Evolutionary conservation across 2,113 vertebrate species (phyloP).

Genomic region (Hippocampus mohnikei): DNA sequence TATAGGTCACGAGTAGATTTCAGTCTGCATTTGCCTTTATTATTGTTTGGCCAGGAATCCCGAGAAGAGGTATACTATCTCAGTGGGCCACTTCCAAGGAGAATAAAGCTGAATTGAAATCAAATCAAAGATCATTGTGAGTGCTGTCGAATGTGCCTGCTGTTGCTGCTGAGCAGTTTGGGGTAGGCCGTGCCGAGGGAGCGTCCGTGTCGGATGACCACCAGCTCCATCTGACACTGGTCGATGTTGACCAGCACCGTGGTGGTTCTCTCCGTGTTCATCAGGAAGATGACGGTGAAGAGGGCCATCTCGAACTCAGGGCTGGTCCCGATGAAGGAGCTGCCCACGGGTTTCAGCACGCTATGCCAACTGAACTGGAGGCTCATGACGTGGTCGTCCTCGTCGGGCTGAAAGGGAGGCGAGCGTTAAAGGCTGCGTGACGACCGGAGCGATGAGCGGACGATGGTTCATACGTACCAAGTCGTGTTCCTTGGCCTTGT

Average conservation of each 20-base stretch:
- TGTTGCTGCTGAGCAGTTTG: slow-evolving; percentile 76
- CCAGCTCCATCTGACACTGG: slow-evolving; percentile 79
- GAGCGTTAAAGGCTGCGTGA: background rate
- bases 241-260: slow-evolving; percentile 75
- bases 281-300: slow-evolving; percentile 81
- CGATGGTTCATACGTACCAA: slow-evolving; percentile 31
- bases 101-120: background rate
- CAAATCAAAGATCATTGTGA: slow-evolving; percentile 23
- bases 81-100: background rate
- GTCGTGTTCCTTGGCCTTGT: slow-evolving; percentile 59
- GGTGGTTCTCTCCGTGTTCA: slow-evolving; percentile 71
- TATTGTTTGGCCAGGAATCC: background rate
- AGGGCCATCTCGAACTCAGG: slow-evolving; percentile 84
- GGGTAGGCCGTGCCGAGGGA: slow-evolving; percentile 82
- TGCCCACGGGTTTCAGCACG: slow-evolving; percentile 77
- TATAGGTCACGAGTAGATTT: background rate
- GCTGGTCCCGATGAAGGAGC: slow-evolving; percentile 82
- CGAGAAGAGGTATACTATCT: background rate
- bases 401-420: slow-evolving; percentile 70
- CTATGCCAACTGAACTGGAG: slow-evolving; percentile 88
- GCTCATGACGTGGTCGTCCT: slow-evolving; percentile 81
- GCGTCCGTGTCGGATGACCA: slow-evolving; percentile 74
- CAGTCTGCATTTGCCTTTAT: background rate
- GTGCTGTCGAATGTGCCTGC: slow-evolving; percentile 40
- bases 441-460: background rate